Evolutionary conservation across 2,797 vertebrate genomes (phyloP).

Genomic region (Setipinna tenuifilis): DNA sequence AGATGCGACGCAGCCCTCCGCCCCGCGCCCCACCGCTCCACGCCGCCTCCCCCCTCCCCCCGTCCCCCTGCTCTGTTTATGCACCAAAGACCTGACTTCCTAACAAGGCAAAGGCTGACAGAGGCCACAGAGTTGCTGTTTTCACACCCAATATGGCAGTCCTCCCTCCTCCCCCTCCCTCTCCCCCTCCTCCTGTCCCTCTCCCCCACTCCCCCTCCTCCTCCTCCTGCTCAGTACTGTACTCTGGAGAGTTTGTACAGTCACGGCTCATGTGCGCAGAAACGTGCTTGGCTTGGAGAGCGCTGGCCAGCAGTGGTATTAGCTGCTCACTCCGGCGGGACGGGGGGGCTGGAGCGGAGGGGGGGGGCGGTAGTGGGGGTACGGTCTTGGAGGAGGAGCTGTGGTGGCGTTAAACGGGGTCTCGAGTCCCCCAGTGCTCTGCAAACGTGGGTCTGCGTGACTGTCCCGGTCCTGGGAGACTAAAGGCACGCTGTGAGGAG

Average conservation of each 20-base stretch:
- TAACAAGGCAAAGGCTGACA: constrained; percentile 78
- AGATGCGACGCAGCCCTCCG: constrained; percentile 42
- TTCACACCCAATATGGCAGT: constrained; percentile 83
- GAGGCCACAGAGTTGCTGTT: constrained; percentile 44
- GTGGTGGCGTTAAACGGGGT: no score
- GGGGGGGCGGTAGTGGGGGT: not conserved
- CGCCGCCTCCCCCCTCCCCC: not conserved
- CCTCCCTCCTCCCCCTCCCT: constrained; percentile 28
- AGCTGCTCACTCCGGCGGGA: not conserved
- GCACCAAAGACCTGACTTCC: constrained; percentile 71
- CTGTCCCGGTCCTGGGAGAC: no score
- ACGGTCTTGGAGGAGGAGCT: no score
- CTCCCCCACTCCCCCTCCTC: not conserved
- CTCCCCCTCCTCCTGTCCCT: constrained; percentile 33
- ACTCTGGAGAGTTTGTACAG: constrained; percentile 54
- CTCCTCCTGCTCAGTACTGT: constrained; percentile 23
- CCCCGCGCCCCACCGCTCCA: not conserved
- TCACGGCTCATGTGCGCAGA: constrained; percentile 55
- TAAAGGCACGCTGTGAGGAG: no score
- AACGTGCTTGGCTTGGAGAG: constrained; percentile 34
- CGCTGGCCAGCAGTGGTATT: not conserved
- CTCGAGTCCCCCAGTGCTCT: no score
- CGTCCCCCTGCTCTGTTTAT: constrained; percentile 71
- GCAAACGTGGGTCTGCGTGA: no score
- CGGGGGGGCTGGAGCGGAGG: not conserved